These are phyloP conservation scores for Podarcis cretensis DNA, from an alignment of 2,113 vertebrate genomes.

Conservation along the genomic window DNA sequence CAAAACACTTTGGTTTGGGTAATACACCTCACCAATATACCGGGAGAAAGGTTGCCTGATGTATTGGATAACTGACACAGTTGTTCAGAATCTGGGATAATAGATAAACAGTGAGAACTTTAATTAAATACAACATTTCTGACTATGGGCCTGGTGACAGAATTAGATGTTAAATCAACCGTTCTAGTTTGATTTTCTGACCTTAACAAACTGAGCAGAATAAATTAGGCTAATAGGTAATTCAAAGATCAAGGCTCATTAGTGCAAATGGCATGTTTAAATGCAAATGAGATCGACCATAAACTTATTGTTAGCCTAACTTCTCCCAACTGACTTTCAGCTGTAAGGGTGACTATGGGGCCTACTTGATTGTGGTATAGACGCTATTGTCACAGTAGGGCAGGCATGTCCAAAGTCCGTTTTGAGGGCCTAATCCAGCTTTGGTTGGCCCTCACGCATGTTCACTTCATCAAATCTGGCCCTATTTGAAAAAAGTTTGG, in stretches of 20 bases:
- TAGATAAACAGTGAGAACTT: not conserved
- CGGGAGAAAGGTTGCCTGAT: not conserved
- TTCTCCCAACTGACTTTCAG: not conserved
- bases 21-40: not conserved
- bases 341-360: not conserved
- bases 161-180: not conserved
- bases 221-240: not conserved
- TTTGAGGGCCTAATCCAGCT: no score
- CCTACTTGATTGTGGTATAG: not conserved
- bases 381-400: not conserved
- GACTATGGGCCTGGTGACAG: not conserved
- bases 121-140: not conserved
- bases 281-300: not conserved
- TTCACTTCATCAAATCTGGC: no score
- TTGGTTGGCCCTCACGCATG: no score
- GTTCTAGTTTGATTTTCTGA: not conserved
- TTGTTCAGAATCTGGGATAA: not conserved
- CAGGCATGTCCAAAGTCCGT: no score
- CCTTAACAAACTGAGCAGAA: not conserved
- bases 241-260: not conserved
- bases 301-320: not conserved
- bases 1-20: not conserved
- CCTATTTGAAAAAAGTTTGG: no score
- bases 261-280: not conserved
- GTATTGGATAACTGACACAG: not conserved